A percentile compares a stretch with the other conserved stretches of the same genome.
Conservation (phyloP, 1,140 invertebrate genomes). For the Lasaia peninsularis region DNA sequence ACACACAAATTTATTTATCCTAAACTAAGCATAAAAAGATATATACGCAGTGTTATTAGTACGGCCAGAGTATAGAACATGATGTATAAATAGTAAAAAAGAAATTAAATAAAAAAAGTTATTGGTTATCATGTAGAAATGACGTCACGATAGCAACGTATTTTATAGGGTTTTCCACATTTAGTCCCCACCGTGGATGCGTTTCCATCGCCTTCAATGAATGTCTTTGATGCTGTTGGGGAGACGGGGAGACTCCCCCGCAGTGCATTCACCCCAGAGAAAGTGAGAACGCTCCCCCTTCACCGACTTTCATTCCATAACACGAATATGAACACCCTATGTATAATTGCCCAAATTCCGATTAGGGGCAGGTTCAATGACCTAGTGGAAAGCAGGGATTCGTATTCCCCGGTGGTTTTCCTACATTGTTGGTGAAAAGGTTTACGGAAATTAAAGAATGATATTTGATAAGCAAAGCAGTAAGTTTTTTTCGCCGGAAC, state of each 20-base stretch:
- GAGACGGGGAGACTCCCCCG: constrained; percentile 52
- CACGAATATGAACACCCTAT: constrained; percentile 61
- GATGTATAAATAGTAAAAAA: too few species aligned
- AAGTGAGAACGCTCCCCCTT: constrained; percentile 58
- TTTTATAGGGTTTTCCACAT: constrained; percentile 12
- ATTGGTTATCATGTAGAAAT: too few species aligned
- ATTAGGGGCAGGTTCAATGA: constrained; percentile 57
- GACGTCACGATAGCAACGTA: constrained; percentile 1
- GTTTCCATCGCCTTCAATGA: constrained; percentile 48
- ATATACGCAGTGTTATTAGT: too few species aligned
- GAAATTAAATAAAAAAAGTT: too few species aligned
- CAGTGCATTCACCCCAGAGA: constrained; percentile 69
- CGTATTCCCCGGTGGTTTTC: background rate
- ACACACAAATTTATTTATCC: too few species aligned
- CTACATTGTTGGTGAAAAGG: background rate
- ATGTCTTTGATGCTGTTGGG: constrained; percentile 62
- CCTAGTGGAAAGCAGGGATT: constrained; percentile 38
- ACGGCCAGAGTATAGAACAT: too few species aligned
- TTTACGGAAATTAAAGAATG: too few species aligned
- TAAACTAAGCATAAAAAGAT: too few species aligned
- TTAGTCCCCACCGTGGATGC: constrained; percentile 26
- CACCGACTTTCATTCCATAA: constrained; percentile 58
- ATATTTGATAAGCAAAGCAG: too few species aligned
- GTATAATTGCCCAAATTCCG: constrained; percentile 67
- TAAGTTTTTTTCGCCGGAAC: too few species aligned